Evolutionary conservation across 1,140 invertebrate species (phyloP).

Genomic region (Meloidogyne floridensis): DNA sequence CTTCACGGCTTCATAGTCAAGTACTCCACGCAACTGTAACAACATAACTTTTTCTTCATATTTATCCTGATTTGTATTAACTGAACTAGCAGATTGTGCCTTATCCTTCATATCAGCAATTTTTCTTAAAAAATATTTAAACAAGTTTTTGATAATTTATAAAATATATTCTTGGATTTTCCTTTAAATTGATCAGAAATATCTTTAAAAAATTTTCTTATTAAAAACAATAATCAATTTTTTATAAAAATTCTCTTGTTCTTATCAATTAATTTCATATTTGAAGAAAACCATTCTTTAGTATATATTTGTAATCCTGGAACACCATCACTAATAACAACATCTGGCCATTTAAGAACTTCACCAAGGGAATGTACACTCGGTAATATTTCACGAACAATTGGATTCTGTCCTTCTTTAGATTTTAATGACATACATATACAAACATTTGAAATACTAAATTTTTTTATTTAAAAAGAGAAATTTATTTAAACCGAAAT

Average conservation of each 20-base stretch:
- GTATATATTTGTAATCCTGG: slow-evolving; percentile 51
- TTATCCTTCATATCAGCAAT: neutral
- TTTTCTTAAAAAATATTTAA: too few species aligned
- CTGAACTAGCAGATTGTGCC: neutral
- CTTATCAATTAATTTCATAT: slow-evolving; percentile 15
- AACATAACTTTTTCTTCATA: slow-evolving; percentile 38
- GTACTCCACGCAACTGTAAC: slow-evolving; percentile 33
- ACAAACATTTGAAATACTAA: slow-evolving; percentile 47
- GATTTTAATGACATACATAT: slow-evolving; percentile 54
- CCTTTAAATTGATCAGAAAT: too few species aligned
- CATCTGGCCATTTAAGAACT: slow-evolving; percentile 39
- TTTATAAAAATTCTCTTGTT: neutral
- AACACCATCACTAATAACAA: slow-evolving; percentile 46
- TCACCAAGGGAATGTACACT: slow-evolving; percentile 27
- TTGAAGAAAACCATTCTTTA: neutral
- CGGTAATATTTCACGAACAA: slow-evolving; percentile 22
- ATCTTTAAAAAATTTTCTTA: too few species aligned
- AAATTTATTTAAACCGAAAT: slow-evolving; percentile 34
- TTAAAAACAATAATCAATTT: slow-evolving; percentile 1
- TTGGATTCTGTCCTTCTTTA: slow-evolving; percentile 38
- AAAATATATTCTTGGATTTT: slow-evolving; percentile 6
- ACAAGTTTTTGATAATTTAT: neutral
- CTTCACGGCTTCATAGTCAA: slow-evolving; percentile 35
- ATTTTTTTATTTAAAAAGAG: slow-evolving; percentile 32
- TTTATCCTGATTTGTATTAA: slow-evolving; percentile 2